Evolutionary conservation across 2,888 invertebrate genomes (phyloP).

Genomic region (Drosophila anomelani): DNA sequence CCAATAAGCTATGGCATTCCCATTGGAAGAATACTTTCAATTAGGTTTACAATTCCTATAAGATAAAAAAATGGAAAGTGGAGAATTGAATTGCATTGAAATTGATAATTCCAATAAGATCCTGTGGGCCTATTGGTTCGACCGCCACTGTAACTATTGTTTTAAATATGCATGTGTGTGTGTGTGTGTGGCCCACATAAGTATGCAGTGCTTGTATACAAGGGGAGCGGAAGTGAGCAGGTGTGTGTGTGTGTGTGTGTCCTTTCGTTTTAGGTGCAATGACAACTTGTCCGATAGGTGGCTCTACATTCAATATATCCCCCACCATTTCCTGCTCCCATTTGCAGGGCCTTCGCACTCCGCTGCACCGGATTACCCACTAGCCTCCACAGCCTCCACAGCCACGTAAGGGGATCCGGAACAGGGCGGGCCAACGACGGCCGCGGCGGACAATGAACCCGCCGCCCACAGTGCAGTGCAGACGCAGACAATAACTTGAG

Average conservation of each 20-base stretch:
- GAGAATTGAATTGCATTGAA: background rate
- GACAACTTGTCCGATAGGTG: conserved; percentile 22
- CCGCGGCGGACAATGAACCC: conserved; percentile 61
- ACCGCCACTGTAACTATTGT: background rate
- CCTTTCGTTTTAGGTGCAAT: conserved; percentile 18
- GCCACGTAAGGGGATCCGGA: background rate
- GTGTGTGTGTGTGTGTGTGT: conserved; percentile 5
- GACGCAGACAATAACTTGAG: conserved; percentile 11
- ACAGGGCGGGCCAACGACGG: conserved; percentile 20
- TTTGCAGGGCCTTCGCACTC: conserved; percentile 7
- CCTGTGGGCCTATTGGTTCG: background rate
- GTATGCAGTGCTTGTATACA: conserved; percentile 27
- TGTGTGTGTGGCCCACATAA: conserved; percentile 20
- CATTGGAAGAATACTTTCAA: no score
- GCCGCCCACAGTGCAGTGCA: conserved; percentile 17
- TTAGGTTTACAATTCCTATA: no score
- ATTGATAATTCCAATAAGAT: background rate
- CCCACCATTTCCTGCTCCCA: conserved; percentile 15
- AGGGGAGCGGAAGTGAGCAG: conserved; percentile 9
- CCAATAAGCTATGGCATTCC: no score
- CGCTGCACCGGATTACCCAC: conserved; percentile 9
- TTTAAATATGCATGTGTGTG: background rate
- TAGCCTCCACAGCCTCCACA: background rate
- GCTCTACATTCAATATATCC: conserved; percentile 15
- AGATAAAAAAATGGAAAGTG: no score